Evolutionary conservation across 2,888 invertebrate species (phyloP).

Genomic region (Cosmia pyralina): DNA sequence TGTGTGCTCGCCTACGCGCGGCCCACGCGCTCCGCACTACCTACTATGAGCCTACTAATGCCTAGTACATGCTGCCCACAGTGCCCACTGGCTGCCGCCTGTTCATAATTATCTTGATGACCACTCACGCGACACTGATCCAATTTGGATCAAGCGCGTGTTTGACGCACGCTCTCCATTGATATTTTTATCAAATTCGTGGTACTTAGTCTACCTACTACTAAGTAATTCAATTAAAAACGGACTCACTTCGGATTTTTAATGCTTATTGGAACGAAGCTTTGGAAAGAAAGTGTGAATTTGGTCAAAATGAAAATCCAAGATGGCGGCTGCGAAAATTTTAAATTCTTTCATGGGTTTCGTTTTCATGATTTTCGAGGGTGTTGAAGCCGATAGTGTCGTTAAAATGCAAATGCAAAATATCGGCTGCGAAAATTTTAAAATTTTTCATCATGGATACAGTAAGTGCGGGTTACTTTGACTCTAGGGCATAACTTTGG

Average conservation of each 20-base stretch:
- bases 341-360: too few relatives aligned
- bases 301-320: too few relatives aligned
- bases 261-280: neutral
- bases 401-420: too few relatives aligned
- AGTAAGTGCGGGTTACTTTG: too few relatives aligned
- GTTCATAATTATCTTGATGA: conserved; percentile 76
- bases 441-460: too few relatives aligned
- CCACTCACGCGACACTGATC: conserved; percentile 73
- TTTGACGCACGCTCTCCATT: conserved; percentile 45
- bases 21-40: conserved; percentile 62
- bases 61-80: conserved; percentile 54
- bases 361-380: too few relatives aligned
- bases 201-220: neutral
- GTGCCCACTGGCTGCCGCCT: conserved; percentile 63
- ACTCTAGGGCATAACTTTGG: too few relatives aligned
- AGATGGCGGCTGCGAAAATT: too few relatives aligned
- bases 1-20: conserved; percentile 73
- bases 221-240: conserved; percentile 20
- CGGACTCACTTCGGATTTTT: neutral
- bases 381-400: too few relatives aligned
- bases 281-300: too few relatives aligned
- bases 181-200: conserved; percentile 22
- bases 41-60: conserved; percentile 66
- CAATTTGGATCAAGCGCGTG: conserved; percentile 68
- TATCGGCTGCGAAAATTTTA: too few relatives aligned